phyloP scores from a whole-genome alignment of 2,888 invertebrate species.

The Drosophila mimica region DNA sequence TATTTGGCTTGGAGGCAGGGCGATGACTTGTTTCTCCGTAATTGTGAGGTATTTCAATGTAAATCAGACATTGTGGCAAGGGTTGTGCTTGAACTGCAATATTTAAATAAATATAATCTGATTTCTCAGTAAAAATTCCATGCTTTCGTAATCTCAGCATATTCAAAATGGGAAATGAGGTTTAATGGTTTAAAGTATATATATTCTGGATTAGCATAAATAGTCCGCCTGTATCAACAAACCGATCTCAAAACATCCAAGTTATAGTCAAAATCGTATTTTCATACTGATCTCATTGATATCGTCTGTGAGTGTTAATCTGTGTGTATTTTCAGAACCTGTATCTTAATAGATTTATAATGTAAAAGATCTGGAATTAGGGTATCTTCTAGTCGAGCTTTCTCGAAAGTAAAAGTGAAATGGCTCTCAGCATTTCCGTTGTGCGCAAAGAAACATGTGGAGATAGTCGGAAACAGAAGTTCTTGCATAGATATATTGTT shows the following conservation, averaged over 20 bases:
- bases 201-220: background rate
- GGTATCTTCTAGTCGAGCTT: background rate
- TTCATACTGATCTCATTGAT: background rate
- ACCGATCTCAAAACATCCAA: background rate
- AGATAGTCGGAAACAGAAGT: conserved; percentile 13
- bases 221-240: background rate
- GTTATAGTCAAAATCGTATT: background rate
- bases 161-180: background rate
- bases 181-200: too few species aligned
- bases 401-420: conserved; percentile 22
- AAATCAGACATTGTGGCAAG: background rate
- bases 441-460: conserved; percentile 4
- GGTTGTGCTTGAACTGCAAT: background rate
- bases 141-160: background rate
- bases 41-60: conserved; percentile 5
- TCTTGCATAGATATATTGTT: conserved; percentile 15
- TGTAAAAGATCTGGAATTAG: background rate
- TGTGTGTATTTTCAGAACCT: background rate
- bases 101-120: background rate
- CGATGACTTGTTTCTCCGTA: background rate
- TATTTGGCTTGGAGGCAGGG: conserved; percentile 34
- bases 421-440: conserved; percentile 28
- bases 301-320: background rate
- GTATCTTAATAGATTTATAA: background rate
- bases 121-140: background rate